These are phyloP conservation scores for Hofmannophila pseudospretella DNA, from an alignment of 2,888 invertebrate genomes.

Conservation along the genomic window DNA sequence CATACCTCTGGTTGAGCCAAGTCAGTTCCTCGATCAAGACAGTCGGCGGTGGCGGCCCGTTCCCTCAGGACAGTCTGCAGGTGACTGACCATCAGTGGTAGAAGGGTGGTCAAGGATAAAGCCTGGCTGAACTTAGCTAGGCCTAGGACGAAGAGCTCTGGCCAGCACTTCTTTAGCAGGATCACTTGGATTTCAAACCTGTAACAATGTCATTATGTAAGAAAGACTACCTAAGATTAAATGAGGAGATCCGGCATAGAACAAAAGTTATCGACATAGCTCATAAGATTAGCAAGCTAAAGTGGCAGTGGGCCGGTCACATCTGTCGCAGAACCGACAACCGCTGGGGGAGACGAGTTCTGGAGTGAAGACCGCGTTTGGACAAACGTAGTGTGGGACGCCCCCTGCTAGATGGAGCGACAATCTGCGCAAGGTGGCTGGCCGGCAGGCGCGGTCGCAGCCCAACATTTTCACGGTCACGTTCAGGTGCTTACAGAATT, in stretches of 20 bases:
- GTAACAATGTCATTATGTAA: constrained; percentile 13
- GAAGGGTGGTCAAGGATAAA: constrained; percentile 86
- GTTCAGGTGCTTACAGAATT: neutral
- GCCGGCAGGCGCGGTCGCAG: too few species aligned
- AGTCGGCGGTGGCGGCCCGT: constrained; percentile 30
- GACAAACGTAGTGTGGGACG: too few species aligned
- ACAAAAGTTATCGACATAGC: too few species aligned
- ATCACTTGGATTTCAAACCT: constrained; percentile 90
- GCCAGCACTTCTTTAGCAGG: constrained; percentile 93
- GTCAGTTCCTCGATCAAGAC: constrained; percentile 22
- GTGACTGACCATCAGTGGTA: constrained; percentile 89
- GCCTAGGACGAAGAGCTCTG: constrained; percentile 93
- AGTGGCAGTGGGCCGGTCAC: too few species aligned
- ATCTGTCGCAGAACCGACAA: too few species aligned
- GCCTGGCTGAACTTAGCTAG: constrained; percentile 89
- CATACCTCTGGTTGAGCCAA: constrained; percentile 32
- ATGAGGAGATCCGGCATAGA: too few species aligned
- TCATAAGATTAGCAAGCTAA: too few species aligned
- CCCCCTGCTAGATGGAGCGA: too few species aligned
- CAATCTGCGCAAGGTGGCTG: too few species aligned
- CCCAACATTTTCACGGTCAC: too few species aligned
- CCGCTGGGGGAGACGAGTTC: too few species aligned
- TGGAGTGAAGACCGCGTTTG: too few species aligned
- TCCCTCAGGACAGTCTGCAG: constrained; percentile 81
- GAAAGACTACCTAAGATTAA: neutral